A percentile compares a stretch with the other conserved stretches of the same genome.
Conservation (phyloP, 2,113 vertebrate species). For the Cebidichthys violaceus region DNA sequence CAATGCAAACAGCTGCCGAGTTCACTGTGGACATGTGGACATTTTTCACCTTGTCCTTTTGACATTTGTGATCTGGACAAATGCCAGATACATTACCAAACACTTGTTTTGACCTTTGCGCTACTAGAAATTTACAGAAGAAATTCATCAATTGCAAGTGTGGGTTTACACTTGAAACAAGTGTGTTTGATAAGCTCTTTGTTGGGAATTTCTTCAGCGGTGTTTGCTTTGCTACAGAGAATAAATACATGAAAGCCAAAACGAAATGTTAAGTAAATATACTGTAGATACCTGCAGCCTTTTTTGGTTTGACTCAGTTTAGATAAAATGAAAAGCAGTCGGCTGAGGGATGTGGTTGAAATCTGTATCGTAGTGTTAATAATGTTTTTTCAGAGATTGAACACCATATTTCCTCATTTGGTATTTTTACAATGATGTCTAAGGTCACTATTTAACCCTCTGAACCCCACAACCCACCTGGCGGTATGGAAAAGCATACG, state of each 20-base stretch:
- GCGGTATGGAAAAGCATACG: no score
- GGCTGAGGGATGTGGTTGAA: not conserved
- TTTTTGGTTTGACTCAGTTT: not conserved
- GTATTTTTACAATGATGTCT: not conserved
- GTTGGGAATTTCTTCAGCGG: not conserved
- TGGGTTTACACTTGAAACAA: not conserved
- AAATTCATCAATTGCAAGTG: not conserved
- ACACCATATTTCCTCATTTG: not conserved
- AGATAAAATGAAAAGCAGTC: not conserved
- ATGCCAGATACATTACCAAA: not conserved
- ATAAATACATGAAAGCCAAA: not conserved
- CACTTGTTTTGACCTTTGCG: not conserved
- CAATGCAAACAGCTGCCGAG: slow-evolving; percentile 46
- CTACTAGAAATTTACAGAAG: not conserved
- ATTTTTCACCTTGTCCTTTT: slow-evolving; percentile 22
- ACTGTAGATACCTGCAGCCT: slow-evolving; percentile 1
- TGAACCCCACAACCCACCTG: no score
- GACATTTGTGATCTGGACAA: not conserved
- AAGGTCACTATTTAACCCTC: not conserved
- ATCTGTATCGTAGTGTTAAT: not conserved
- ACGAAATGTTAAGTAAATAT: slow-evolving; percentile 11
- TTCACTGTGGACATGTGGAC: slow-evolving; percentile 22
- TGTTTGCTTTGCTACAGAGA: slow-evolving; percentile 4
- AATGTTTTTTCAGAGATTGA: not conserved
- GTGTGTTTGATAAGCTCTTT: not conserved